Evolutionary conservation across 2,888 invertebrate species (phyloP).

Genomic region (Drosophila bunnanda): DNA sequence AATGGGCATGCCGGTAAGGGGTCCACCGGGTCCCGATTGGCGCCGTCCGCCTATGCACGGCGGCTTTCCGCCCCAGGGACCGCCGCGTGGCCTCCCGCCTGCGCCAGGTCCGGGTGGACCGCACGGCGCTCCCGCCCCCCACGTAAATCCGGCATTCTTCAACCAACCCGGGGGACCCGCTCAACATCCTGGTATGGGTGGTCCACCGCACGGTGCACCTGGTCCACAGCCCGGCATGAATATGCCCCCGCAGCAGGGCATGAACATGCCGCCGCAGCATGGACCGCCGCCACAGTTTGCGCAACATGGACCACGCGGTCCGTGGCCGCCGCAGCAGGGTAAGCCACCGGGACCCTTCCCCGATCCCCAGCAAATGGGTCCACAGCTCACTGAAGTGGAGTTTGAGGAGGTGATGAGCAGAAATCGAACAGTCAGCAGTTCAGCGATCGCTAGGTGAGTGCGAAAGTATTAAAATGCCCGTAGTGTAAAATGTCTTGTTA

Average conservation of each 20-base stretch:
- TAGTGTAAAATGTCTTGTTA: background rate
- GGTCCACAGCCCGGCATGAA: constrained; percentile 85
- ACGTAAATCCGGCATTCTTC: constrained; percentile 98
- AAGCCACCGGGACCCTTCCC: constrained; percentile 84
- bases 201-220: constrained; percentile 86
- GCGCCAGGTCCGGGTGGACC: constrained; percentile 84
- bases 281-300: constrained; percentile 90
- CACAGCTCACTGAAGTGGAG: constrained; percentile 94
- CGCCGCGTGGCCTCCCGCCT: constrained; percentile 86
- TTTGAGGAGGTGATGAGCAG: constrained; percentile 99
- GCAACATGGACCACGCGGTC: constrained; percentile 89
- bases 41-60: constrained; percentile 90
- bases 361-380: constrained; percentile 85
- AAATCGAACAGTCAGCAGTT: constrained; percentile 98
- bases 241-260: constrained; percentile 85
- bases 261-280: constrained; percentile 85
- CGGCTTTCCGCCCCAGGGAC: constrained; percentile 87
- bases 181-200: constrained; percentile 85
- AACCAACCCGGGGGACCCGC: constrained; percentile 87
- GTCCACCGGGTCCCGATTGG: constrained; percentile 90
- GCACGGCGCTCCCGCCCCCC: constrained; percentile 93
- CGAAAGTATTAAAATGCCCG: background rate
- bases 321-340: constrained; percentile 86
- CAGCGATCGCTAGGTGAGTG: constrained; percentile 91
- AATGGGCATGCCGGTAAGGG: constrained; percentile 86